A percentile compares a stretch with the other conserved stretches of the same genome.
These are phyloP conservation scores for Lamellibrachia luymesi DNA, from an alignment of 1,140 invertebrate genomes.

Conservation along the genomic window DNA sequence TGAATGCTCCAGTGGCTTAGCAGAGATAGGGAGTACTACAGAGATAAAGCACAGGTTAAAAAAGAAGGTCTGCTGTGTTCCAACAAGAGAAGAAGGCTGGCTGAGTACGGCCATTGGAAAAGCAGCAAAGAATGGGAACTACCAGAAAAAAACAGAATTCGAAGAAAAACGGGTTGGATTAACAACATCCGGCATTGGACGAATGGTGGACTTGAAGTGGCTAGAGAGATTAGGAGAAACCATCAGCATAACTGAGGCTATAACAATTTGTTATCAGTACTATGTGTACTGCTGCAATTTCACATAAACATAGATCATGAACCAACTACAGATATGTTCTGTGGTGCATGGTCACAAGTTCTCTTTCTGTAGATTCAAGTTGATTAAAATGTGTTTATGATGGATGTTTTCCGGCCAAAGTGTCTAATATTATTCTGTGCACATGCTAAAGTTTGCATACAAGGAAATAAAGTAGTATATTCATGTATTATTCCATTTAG, in stretches of 20 bases:
- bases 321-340: background rate
- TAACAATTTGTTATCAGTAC: too few relatives aligned
- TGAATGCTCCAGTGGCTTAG: background rate
- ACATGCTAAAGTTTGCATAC: background rate
- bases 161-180: too few relatives aligned
- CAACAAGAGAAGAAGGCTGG: too few relatives aligned
- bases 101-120: too few relatives aligned
- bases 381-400: background rate
- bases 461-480: background rate
- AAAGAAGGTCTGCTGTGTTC: too few relatives aligned
- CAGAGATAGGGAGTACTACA: background rate
- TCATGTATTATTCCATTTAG: background rate
- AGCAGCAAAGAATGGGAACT: too few relatives aligned
- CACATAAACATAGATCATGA: background rate
- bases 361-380: background rate
- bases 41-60: too few relatives aligned
- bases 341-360: background rate
- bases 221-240: too few relatives aligned
- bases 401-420: background rate
- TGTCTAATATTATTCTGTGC: background rate
- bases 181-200: too few relatives aligned
- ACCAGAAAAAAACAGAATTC: too few relatives aligned
- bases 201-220: too few relatives aligned
- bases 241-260: too few relatives aligned
- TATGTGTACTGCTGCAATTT: background rate